phyloP scores from a whole-genome alignment of 2,888 invertebrate genomes.

The Trachelus iudaicus region DNA sequence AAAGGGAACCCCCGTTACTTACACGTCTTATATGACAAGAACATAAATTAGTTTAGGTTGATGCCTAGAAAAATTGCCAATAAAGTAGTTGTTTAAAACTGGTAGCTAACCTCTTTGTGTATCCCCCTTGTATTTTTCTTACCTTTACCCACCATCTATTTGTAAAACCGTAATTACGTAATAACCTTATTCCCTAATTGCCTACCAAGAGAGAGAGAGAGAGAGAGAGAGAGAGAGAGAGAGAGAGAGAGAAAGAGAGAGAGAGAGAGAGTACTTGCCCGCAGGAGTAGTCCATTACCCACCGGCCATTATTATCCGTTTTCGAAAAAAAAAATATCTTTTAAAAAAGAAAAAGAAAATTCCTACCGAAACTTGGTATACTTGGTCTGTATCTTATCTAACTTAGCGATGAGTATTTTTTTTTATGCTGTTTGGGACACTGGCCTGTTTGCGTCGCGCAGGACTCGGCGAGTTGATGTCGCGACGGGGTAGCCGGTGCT shows the following conservation, averaged over 20 bases:
- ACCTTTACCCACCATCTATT: constrained; percentile 31
- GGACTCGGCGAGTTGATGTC: not conserved
- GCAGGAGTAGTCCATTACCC: no score
- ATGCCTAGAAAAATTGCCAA: constrained; percentile 66
- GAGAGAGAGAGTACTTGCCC: constrained; percentile 11
- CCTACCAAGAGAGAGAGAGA: constrained; percentile 14
- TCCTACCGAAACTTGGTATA: no score
- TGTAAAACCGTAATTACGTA: constrained; percentile 48
- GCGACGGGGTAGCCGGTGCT: constrained; percentile 24
- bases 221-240: constrained; percentile 9
- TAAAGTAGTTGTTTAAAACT: constrained; percentile 66
- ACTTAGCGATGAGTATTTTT: constrained; percentile 5
- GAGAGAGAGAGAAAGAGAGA: constrained; percentile 13
- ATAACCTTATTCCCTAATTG: constrained; percentile 21
- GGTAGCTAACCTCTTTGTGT: constrained; percentile 66
- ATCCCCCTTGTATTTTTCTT: constrained; percentile 43
- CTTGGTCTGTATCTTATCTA: not conserved
- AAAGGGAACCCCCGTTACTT: constrained; percentile 20
- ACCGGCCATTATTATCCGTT: no score
- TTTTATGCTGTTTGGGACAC: constrained; percentile 21
- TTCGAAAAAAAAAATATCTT: no score
- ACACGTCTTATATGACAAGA: constrained; percentile 53
- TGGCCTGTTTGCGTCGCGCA: constrained; percentile 12
- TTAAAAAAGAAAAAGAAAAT: no score
- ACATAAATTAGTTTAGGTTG: constrained; percentile 63